Percentiles rank a stretch among this genome's conserved stretches.
These are phyloP conservation scores for Rhingia rostrata DNA, from an alignment of 2,888 invertebrate species.

Conservation along the genomic window DNA sequence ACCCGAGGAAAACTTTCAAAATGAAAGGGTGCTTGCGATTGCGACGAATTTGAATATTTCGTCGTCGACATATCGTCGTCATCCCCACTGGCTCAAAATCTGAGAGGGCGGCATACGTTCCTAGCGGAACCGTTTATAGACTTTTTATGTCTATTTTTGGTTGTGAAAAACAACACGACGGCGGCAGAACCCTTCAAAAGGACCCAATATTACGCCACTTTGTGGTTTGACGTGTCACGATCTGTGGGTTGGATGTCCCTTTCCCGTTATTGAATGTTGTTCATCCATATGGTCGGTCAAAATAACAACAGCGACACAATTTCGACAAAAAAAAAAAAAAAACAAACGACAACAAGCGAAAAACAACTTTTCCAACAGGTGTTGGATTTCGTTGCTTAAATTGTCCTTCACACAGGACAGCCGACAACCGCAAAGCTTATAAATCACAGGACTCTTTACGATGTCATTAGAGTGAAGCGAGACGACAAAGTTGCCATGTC, in stretches of 20 bases:
- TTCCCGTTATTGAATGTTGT: slow-evolving; percentile 61
- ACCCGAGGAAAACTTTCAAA: slow-evolving; percentile 50
- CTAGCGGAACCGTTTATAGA: slow-evolving; percentile 52
- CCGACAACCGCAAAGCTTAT: slow-evolving; percentile 31
- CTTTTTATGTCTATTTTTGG: slow-evolving; percentile 42
- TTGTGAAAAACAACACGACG: slow-evolving; percentile 11
- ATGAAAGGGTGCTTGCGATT: slow-evolving; percentile 66
- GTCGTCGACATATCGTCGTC: slow-evolving; percentile 3
- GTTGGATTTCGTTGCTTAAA: slow-evolving; percentile 45
- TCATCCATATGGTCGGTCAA: slow-evolving; percentile 70
- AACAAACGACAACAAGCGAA: background rate
- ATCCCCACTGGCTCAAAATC: slow-evolving; percentile 4
- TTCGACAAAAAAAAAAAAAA: slow-evolving; percentile 15
- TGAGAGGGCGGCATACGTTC: slow-evolving; percentile 43
- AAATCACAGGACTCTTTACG: slow-evolving; percentile 62
- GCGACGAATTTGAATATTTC: slow-evolving; percentile 69
- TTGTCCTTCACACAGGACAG: slow-evolving; percentile 20
- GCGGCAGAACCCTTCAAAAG: slow-evolving; percentile 15
- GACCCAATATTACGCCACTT: slow-evolving; percentile 39
- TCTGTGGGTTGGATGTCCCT: slow-evolving; percentile 35
- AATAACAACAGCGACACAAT: slow-evolving; percentile 6
- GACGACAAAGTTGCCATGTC: slow-evolving; percentile 58
- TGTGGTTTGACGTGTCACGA: slow-evolving; percentile 44
- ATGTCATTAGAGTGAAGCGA: slow-evolving; percentile 54
- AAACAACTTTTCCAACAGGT: slow-evolving; percentile 61